Percentiles rank a stretch among this genome's conserved stretches.
Evolutionary conservation across 1,140 invertebrate genomes (phyloP).

Genomic region (Campoletis sonorensis): DNA sequence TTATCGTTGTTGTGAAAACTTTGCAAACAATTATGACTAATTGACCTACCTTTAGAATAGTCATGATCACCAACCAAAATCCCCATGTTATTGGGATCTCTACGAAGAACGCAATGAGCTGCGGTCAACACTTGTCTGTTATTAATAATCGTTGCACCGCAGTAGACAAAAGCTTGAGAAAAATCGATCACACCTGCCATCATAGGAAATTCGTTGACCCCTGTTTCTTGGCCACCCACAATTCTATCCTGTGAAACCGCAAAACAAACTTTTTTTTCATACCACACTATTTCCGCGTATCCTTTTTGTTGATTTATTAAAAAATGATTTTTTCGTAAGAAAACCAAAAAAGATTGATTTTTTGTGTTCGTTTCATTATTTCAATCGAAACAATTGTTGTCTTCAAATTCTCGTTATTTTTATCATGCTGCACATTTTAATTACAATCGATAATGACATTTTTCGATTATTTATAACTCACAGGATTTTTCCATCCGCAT

Average conservation of each 20-base stretch:
- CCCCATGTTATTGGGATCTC: conserved; percentile 56
- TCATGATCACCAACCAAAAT: conserved; percentile 80
- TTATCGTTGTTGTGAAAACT: too few relatives aligned
- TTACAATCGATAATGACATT: background rate
- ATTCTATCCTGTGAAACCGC: conserved; percentile 2
- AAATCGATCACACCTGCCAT: conserved; percentile 79
- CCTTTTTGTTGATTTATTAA: background rate
- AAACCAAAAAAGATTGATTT: too few relatives aligned
- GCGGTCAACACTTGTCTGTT: conserved; percentile 81
- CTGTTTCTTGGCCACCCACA: conserved; percentile 5
- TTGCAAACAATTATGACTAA: too few relatives aligned
- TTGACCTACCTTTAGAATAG: conserved; percentile 62
- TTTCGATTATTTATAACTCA: conserved; percentile 60
- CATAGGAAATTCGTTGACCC: conserved; percentile 80
- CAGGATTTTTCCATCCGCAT: conserved; percentile 79
- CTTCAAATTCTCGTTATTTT: background rate
- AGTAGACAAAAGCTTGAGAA: conserved; percentile 62
- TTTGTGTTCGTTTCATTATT: too few relatives aligned
- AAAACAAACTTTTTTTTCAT: background rate
- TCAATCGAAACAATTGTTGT: too few relatives aligned
- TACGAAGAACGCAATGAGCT: conserved; percentile 80
- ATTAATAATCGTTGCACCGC: conserved; percentile 82
- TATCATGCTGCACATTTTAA: background rate
- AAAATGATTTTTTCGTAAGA: background rate
- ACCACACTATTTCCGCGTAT: too few relatives aligned